Evolutionary conservation across 1,140 invertebrate species (phyloP), one percentile per base, ranked within the genome.

Genomic region (Lepeophtheirus salmonis): DNA sequence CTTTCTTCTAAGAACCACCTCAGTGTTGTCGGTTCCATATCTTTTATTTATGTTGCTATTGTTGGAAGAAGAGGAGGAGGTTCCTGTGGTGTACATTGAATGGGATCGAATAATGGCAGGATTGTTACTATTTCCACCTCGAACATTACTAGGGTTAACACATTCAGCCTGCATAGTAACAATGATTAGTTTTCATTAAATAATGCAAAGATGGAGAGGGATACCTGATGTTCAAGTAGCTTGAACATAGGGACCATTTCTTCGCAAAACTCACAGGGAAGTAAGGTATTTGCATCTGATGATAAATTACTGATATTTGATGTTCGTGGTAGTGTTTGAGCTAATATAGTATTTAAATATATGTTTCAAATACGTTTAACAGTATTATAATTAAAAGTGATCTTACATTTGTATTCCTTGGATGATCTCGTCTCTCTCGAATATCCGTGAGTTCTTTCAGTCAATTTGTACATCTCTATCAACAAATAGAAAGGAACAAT

Each of bases 251-350:
- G 59, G 4, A 61, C 50, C 59, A 61, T 21, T 20, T 18, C 59
- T 12, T 61, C 59, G 24, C 59, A 61, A 17, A 61, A 61, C 23
- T 61, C 59, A 20, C 59, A 61, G 17, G 59, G 59, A 25, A 61
- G 59, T 50, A 24, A 24, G 16, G 55, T 16, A 10, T 52, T n/a
- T 12, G 50, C 16, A 22, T 52, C 21, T 6, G n/a, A 22, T 4
- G 50, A 4, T 41, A n/a, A 41, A 6, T 10, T 10, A 41, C 6
- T 6, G 30, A 10, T 41, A n/a, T 41, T 41, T 6, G 30, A 41
- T 6, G 30, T n/a, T 41, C 30, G 30, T 10, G 30, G 30, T 10
- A 41, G 30, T 6, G 30, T 41, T 41, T 41, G 30, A 10, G 30
- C 30, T 41, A 41, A 41, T 41, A 10, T 41, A n/a, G n/a, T n/a